A percentile compares a stretch with the other conserved stretches of the same genome.
These are phyloP conservation scores for Simalia tracyae DNA, from an alignment of 2,797 vertebrate species.

Conservation along the genomic window DNA sequence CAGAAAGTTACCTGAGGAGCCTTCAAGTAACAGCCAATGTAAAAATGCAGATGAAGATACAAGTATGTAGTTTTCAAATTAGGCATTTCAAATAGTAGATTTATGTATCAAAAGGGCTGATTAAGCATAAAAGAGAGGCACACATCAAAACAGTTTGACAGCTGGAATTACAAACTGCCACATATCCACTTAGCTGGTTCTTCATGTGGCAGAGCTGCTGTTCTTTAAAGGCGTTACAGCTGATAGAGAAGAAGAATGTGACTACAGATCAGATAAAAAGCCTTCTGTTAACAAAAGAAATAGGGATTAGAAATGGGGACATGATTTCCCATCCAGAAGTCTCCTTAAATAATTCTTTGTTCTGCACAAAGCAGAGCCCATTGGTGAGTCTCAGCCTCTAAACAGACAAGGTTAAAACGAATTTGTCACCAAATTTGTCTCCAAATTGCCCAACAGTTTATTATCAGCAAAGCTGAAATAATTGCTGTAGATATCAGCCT, in stretches of 20 bases:
- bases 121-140: not conserved
- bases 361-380: not conserved
- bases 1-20: not conserved
- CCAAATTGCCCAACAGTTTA: slow-evolving; percentile 44
- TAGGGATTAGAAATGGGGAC: not conserved
- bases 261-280: slow-evolving; percentile 7
- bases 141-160: slow-evolving; percentile 6
- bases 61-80: slow-evolving; percentile 17
- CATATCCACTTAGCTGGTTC: not conserved
- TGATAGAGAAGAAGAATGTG: slow-evolving; percentile 10
- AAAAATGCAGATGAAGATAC: not conserved
- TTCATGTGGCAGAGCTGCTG: not conserved
- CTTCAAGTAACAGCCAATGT: not conserved
- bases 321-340: not conserved
- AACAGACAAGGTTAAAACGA: slow-evolving; percentile 24
- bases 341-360: slow-evolving; percentile 23
- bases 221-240: slow-evolving; percentile 20
- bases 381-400: slow-evolving; percentile 5
- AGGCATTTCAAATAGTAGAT: not conserved
- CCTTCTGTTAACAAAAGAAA: not conserved
- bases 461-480: slow-evolving; percentile 30
- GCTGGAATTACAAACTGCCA: slow-evolving; percentile 18
- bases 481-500: slow-evolving; percentile 43
- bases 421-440: slow-evolving; percentile 8
- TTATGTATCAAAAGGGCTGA: slow-evolving; percentile 15